phyloP scores from a whole-genome alignment of 2,888 invertebrate genomes.

The Ditula angustiorana region DNA sequence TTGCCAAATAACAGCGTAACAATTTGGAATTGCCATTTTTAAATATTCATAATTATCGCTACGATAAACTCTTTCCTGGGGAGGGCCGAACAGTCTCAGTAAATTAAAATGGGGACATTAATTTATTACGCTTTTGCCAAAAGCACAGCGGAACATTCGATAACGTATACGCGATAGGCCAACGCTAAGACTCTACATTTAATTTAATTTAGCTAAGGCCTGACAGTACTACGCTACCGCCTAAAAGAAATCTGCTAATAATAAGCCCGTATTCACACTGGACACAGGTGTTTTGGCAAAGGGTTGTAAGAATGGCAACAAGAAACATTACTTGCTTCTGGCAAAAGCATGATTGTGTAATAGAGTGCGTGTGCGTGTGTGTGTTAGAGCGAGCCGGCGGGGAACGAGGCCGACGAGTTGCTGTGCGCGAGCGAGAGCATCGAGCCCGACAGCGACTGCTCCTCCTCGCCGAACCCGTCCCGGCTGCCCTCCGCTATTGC shows the following conservation, averaged over 20 bases:
- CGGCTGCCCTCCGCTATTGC: constrained; percentile 96
- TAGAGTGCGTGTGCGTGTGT: neutral
- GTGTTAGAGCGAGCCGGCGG: constrained; percentile 90
- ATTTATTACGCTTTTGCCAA: constrained; percentile 30
- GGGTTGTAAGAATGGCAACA: constrained; percentile 29
- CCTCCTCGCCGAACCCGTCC: constrained; percentile 95
- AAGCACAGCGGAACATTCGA: constrained; percentile 13
- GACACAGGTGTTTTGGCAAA: constrained; percentile 28
- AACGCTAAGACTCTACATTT: constrained; percentile 11
- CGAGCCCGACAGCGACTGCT: constrained; percentile 96
- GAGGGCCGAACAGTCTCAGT: constrained; percentile 61
- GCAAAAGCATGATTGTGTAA: neutral
- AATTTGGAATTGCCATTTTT: constrained; percentile 34
- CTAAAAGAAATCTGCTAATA: constrained; percentile 4
- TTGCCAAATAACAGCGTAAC: constrained; percentile 26
- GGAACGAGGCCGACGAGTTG: constrained; percentile 97
- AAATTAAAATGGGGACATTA: constrained; percentile 31
- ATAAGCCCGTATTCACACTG: constrained; percentile 2
- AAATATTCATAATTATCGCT: constrained; percentile 25
- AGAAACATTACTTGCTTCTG: constrained; percentile 16
- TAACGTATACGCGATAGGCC: constrained; percentile 17
- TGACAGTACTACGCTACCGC: neutral
- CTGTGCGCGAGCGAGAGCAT: constrained; percentile 98
- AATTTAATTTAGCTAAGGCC: constrained; percentile 8
- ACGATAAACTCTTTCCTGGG: constrained; percentile 38